Conservation (phyloP, 2,888 invertebrate genomes). For the Plagodis pulveraria region DNA sequence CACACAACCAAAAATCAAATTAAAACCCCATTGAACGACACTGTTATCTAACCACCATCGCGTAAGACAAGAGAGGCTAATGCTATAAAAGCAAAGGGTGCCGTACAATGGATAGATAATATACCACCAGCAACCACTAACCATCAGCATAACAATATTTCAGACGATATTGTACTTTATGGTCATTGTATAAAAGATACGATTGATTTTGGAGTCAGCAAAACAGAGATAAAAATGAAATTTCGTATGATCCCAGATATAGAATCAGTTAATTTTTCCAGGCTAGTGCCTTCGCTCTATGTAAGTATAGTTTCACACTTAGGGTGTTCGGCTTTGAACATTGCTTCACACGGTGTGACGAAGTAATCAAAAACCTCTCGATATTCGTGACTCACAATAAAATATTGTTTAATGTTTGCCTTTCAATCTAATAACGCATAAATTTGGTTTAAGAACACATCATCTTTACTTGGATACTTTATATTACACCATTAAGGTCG, state of each 20-base stretch:
- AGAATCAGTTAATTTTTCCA: slow-evolving; percentile 79
- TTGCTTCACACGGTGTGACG: slow-evolving; percentile 32
- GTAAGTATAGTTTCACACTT: slow-evolving; percentile 56
- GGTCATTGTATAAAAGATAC: slow-evolving; percentile 30
- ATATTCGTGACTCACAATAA: slow-evolving; percentile 3
- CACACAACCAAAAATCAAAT: slow-evolving; percentile 55
- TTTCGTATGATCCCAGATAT: slow-evolving; percentile 62
- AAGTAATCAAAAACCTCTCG: slow-evolving; percentile 7
- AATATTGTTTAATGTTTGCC: slow-evolving; percentile 4
- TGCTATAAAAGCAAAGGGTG: slow-evolving; percentile 78
- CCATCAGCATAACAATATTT: slow-evolving; percentile 8
- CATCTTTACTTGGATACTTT: neutral
- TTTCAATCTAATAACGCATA: slow-evolving; percentile 2
- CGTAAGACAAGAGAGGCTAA: slow-evolving; percentile 70
- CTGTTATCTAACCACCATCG: slow-evolving; percentile 74
- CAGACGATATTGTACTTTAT: slow-evolving; percentile 45
- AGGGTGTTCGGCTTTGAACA: slow-evolving; percentile 46
- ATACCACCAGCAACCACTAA: slow-evolving; percentile 34
- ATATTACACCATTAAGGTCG: slow-evolving; percentile 2
- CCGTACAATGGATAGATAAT: slow-evolving; percentile 63
- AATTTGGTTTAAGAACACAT: slow-evolving; percentile 6
- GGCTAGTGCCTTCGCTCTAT: slow-evolving; percentile 76
- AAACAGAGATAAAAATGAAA: slow-evolving; percentile 49
- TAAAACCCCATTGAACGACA: slow-evolving; percentile 63
- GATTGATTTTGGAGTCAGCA: slow-evolving; percentile 14